Conservation (phyloP, 2,113 vertebrate genomes). For the Rhynchomys soricoides region DNA sequence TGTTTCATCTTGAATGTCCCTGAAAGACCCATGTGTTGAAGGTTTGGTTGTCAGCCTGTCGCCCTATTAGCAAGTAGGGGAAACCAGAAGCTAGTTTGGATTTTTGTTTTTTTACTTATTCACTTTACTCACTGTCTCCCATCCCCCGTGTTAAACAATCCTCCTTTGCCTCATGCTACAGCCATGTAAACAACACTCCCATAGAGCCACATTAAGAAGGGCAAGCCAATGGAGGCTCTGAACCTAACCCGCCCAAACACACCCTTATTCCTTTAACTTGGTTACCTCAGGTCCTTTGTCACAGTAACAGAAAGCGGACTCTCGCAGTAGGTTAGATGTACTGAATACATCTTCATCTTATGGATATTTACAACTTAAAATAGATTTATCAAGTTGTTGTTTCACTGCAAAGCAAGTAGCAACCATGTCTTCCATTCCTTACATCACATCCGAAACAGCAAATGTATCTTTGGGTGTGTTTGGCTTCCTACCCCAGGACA, state of each 20-base stretch:
- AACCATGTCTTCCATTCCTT: neutral
- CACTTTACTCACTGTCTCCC: no score
- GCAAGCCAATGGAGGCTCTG: neutral
- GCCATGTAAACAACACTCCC: neutral
- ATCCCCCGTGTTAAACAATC: no score
- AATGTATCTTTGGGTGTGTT: neutral
- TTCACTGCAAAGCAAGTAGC: neutral
- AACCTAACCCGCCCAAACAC: neutral
- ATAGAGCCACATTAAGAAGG: neutral
- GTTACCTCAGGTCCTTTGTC: neutral
- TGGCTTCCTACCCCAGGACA: no score
- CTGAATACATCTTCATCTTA: neutral
- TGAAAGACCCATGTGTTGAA: neutral
- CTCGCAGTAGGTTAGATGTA: neutral
- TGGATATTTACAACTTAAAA: neutral
- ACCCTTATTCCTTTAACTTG: neutral
- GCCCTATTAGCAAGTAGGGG: neutral
- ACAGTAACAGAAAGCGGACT: neutral
- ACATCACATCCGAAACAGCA: neutral
- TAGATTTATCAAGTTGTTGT: neutral
- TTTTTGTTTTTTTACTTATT: no score
- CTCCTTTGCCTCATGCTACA: neutral
- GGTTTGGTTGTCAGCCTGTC: neutral
- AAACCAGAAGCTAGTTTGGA: neutral
- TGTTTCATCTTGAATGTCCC: neutral